Evolutionary conservation across 1,140 invertebrate genomes (phyloP), one percentile per base, ranked within the genome.

Genomic region (Rhopalosiphum padi): DNA sequence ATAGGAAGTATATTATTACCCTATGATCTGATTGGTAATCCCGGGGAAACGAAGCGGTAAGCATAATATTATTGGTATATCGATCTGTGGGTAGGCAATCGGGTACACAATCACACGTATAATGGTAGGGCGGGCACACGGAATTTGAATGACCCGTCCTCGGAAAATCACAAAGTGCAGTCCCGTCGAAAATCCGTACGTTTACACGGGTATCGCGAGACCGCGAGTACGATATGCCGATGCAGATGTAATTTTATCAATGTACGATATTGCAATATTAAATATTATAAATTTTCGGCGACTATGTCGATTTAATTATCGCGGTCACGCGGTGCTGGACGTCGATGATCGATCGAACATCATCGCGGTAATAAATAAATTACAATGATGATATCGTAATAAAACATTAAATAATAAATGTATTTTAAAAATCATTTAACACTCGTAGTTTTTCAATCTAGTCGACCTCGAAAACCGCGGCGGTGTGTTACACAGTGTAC

Each of bases 391-490:
- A 11, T 60, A 60, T 60, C 8, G 2, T 22, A 22, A 37, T 37
- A 23, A 83, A 37, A 83, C 37, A 83, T 83, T n/a, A 68, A n/a
- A 68, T 68, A 68, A 68, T 25, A 25, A 25, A 55, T 30, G 23
- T 60, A 23, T 23, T 23, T 23, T 60, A 60, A 30, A 4, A 60
- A 15, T n/a, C 0, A 77, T 86, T 7, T 41, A 30, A 46, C 9
- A 41, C 15, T 30, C 6, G 15, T 51, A 22, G 25, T 87, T 87
- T 41, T 87, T n/a, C 5, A 25, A 15, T 35, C 51, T 91, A 1
- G 46, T 91, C 90, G 68, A 82, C 90, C 90, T 91, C 41, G 90
- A 77, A 53, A 53, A 91, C 90, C 6, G 8, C n/a, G 30, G n/a
- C 22, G 68, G 30, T 23, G 85, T 68, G 18, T 77, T 77, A 51